Evolutionary conservation across 2,797 vertebrate species (phyloP).

Genomic region (Eurystomus glaucurus): DNA sequence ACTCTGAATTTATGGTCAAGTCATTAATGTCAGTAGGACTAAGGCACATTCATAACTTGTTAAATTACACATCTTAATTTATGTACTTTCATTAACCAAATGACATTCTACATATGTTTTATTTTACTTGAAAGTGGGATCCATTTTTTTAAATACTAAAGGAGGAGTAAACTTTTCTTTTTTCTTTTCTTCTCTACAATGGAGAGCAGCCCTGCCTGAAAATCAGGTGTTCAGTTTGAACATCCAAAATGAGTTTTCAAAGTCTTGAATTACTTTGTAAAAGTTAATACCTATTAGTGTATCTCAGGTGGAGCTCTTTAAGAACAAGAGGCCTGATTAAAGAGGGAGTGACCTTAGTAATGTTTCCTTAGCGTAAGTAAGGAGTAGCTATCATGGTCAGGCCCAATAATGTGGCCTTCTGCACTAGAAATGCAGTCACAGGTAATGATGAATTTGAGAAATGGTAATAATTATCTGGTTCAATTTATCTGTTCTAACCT

Average conservation of each 20-base stretch:
- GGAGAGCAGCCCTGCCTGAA: neutral
- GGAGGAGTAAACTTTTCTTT: neutral
- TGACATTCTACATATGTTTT: neutral
- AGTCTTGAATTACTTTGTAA: neutral
- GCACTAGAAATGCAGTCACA: conserved; percentile 49
- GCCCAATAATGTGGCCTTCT: conserved; percentile 16
- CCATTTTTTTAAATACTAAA: neutral
- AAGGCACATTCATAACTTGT: neutral
- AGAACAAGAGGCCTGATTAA: conserved; percentile 62
- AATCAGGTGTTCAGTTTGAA: neutral
- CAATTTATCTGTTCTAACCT: conserved; percentile 72
- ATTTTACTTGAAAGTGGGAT: neutral
- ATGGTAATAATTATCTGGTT: conserved; percentile 67
- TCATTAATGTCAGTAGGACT: neutral
- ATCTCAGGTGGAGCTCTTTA: conserved; percentile 20
- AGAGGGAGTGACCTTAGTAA: neutral
- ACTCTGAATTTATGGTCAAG: neutral
- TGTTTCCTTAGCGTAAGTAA: neutral
- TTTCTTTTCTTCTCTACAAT: neutral
- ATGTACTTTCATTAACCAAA: neutral
- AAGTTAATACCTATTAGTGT: neutral
- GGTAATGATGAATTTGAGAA: conserved; percentile 65
- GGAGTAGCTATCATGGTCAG: conserved; percentile 12
- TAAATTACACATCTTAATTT: neutral
- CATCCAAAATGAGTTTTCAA: neutral